These are phyloP conservation scores for Deilephila porcellus DNA, from an alignment of 2,888 invertebrate genomes.

Conservation along the genomic window DNA sequence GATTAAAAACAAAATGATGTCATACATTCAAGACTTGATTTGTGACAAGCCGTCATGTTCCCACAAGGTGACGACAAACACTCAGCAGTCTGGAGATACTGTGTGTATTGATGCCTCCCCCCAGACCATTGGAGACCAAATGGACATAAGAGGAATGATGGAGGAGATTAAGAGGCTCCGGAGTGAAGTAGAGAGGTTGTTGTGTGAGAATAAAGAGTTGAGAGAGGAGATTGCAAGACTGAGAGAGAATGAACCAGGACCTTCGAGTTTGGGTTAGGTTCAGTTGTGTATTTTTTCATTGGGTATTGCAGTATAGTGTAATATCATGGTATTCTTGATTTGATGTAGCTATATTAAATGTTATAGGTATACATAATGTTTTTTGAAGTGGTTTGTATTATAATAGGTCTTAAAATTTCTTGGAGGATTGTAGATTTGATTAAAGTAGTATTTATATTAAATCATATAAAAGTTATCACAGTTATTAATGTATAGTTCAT, in stretches of 20 bases:
- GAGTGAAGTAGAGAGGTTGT: constrained; percentile 57
- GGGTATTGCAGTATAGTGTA: neutral
- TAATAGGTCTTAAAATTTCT: neutral
- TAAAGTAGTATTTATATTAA: no score
- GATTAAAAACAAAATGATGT: neutral
- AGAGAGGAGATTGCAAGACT: constrained; percentile 61
- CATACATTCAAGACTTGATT: constrained; percentile 4
- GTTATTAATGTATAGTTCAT: no score
- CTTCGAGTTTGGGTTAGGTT: constrained; percentile 28
- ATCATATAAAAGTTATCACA: no score
- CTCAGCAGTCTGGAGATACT: neutral
- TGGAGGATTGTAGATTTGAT: neutral
- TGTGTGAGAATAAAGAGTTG: constrained; percentile 62
- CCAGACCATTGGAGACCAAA: neutral
- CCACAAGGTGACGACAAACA: neutral
- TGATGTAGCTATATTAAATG: no score
- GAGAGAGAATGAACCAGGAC: constrained; percentile 36
- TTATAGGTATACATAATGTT: no score
- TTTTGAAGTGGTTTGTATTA: no score
- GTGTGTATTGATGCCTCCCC: neutral
- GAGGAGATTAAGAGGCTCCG: constrained; percentile 56
- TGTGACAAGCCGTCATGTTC: neutral
- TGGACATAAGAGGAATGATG: constrained; percentile 29
- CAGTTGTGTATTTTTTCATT: neutral
- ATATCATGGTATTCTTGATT: neutral